These are phyloP conservation scores for Bimastos eiseni DNA, from an alignment of 2,888 invertebrate genomes.

Conservation along the genomic window DNA sequence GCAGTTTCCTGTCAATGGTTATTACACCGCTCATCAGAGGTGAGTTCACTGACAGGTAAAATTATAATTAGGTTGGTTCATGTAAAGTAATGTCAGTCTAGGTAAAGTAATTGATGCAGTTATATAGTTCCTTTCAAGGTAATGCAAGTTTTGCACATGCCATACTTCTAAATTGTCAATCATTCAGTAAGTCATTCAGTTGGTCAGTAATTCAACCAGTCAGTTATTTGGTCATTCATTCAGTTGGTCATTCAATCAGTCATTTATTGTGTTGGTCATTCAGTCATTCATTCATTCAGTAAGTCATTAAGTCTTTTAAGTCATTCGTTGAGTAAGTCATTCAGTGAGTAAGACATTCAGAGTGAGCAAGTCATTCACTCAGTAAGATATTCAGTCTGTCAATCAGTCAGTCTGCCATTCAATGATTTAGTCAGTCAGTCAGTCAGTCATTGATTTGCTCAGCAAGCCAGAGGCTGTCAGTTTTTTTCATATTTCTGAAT, in stretches of 20 bases:
- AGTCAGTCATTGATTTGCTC: neutral
- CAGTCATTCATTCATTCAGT: neutral
- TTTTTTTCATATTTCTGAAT: neutral
- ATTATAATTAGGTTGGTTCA: neutral
- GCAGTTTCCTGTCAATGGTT: conserved; percentile 84
- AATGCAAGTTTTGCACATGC: neutral
- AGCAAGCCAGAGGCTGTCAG: too few relatives aligned
- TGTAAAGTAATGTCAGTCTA: neutral
- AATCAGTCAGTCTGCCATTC: neutral
- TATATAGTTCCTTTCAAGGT: too few relatives aligned
- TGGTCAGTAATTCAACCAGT: neutral
- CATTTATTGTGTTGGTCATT: neutral
- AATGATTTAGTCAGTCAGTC: conserved; percentile 10
- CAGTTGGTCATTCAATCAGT: neutral
- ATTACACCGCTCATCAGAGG: conserved; percentile 83
- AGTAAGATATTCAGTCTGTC: neutral
- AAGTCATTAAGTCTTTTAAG: too few relatives aligned
- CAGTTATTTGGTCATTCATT: neutral
- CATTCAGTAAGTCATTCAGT: neutral
- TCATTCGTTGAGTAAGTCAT: too few relatives aligned
- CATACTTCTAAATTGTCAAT: neutral
- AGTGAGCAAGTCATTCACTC: neutral
- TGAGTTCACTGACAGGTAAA: conserved; percentile 46
- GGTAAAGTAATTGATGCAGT: too few relatives aligned
- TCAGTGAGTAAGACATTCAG: too few relatives aligned